Evolutionary conservation across 1,140 invertebrate species (phyloP), one percentile per base, ranked within the genome.

Genomic region (Pogonomyrmex barbatus): DNA sequence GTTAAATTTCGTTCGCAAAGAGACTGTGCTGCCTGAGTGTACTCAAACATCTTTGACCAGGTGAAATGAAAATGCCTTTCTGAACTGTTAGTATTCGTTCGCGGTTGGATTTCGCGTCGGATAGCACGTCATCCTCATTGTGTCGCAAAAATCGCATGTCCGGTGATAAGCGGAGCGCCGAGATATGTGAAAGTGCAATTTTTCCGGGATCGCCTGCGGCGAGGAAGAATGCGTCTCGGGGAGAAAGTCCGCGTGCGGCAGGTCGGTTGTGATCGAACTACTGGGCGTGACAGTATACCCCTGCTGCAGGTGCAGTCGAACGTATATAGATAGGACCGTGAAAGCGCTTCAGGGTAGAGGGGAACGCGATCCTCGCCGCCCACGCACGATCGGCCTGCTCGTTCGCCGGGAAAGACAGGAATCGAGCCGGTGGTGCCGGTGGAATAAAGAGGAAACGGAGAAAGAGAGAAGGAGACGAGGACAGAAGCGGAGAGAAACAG

Each of bases 241-340:
- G 54, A 63, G 85, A 54, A 83, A 68, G 33, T 65, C 50, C 39
- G 33, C 54, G 52, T 81, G 76, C 88, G 85, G 56, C 60, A 78
- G 10, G 83, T 77, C 73, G 62, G 68, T 14, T 60, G 62, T 45
- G 78, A 73, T 76, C 89, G 77, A 81, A 83, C 89, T 75, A 79
- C 87, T 92, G 91, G 91, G 91, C 92, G 92, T 92, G 92, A 92
- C 92, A 90, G 78, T 79, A 79, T 87, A 50, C 24, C 86, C 83
- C 89, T 91, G 86, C 68, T 83, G 91, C 91, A 89, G 85, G 90
- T 91, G 88, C 85, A 87, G 76, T 14, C 84, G 52, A 70, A 79
- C 70, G 90, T 87, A 78, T 87, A 78, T 75, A 88, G 88, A 68
- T 58, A 82, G 75, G 62, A 86, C 47, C 77, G 47, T 54, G 78